A percentile compares a stretch with the other conserved stretches of the same genome.
Conservation (phyloP, 2,797 vertebrate genomes). For the Peromyscus eremicus region DNA sequence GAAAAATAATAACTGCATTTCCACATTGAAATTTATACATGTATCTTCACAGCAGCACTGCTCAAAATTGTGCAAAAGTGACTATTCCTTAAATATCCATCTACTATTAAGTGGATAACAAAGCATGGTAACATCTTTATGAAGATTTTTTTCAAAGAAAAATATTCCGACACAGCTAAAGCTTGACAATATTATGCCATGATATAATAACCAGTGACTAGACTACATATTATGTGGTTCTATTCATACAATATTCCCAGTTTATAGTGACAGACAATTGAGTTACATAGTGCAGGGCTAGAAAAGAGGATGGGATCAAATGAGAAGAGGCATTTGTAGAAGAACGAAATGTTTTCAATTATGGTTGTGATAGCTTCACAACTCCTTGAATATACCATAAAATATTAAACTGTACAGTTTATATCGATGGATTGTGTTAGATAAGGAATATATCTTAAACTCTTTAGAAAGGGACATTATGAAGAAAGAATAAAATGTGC, state of each 20-base stretch:
- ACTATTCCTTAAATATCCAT: not conserved
- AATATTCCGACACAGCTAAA: not conserved
- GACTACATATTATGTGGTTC: not conserved
- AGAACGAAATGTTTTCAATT: not conserved
- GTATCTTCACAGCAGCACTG: not conserved
- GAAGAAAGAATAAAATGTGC: not conserved
- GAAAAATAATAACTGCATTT: not conserved
- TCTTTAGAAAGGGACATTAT: not conserved
- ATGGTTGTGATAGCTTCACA: not conserved
- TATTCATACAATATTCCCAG: not conserved
- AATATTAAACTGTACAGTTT: not conserved
- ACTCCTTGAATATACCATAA: not conserved
- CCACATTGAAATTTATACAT: not conserved
- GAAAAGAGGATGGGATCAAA: not conserved
- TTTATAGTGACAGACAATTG: not conserved
- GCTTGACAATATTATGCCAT: not conserved
- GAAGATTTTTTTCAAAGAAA: conserved; percentile 7
- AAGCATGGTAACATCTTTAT: not conserved
- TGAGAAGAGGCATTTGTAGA: not conserved
- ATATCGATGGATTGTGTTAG: not conserved
- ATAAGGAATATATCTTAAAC: not conserved
- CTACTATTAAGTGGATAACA: not conserved
- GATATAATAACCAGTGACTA: not conserved
- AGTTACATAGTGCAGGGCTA: not conserved
- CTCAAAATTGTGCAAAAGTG: not conserved